Conservation (phyloP, 64 coral and sea anemone species). For the Stichodactyla helianthus region DNA sequence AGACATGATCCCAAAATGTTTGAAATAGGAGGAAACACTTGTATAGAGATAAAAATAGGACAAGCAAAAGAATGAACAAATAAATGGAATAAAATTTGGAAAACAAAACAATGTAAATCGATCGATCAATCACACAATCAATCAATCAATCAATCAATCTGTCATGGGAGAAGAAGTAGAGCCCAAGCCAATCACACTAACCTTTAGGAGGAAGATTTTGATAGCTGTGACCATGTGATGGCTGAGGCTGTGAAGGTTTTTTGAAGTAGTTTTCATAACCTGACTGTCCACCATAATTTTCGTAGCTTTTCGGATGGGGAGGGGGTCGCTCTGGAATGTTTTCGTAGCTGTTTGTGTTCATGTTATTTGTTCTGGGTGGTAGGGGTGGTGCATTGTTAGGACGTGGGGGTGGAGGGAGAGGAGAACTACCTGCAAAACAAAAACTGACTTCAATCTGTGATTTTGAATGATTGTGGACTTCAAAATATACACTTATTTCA, state of each 20-base stretch:
- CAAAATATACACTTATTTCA: no score
- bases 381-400: not conserved
- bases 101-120: not conserved
- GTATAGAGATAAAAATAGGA: no score
- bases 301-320: not conserved
- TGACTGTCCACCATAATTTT: not conserved
- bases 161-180: not conserved
- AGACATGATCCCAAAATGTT: no score
- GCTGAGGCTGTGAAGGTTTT: not conserved
- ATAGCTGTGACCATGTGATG: slow-evolving; percentile 4
- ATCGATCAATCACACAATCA: not conserved
- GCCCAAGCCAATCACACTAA: not conserved
- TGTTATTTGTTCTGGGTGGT: not conserved
- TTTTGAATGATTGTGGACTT: no score
- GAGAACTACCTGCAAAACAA: not conserved
- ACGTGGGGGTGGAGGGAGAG: not conserved
- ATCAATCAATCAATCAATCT: not conserved
- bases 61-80: not conserved
- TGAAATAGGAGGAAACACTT: no score
- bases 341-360: not conserved
- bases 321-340: not conserved
- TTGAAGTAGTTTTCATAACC: not conserved
- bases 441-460: not conserved
- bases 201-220: slow-evolving; percentile 18
- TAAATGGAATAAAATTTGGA: not conserved